Evolutionary conservation across 1,140 invertebrate genomes (phyloP).

Genomic region (Hormaphis cornu): DNA sequence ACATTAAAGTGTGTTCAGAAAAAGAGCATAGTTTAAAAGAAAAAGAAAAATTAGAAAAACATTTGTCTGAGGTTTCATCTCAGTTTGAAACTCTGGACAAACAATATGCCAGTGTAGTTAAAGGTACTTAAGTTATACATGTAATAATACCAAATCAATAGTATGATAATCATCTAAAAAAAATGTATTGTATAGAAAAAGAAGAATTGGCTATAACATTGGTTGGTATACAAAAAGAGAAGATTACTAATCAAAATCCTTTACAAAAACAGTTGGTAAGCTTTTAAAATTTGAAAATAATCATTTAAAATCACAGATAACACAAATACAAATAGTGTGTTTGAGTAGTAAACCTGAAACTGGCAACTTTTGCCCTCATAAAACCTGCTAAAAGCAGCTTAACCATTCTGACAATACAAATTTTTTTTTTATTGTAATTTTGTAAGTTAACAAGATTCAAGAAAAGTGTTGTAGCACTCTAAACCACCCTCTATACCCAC

Average conservation of each 20-base stretch:
- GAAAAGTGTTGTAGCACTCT: no score
- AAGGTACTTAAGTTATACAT: background rate
- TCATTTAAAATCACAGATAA: no score
- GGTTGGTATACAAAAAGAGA: slow-evolving; percentile 7
- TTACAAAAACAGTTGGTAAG: slow-evolving; percentile 2
- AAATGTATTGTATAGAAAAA: slow-evolving; percentile 7
- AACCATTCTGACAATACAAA: no score
- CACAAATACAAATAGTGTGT: no score
- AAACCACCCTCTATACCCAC: no score
- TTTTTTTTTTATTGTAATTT: no score
- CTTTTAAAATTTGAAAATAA: background rate
- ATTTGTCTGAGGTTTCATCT: background rate
- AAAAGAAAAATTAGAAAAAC: slow-evolving; percentile 19
- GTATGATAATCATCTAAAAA: background rate
- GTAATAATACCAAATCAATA: background rate
- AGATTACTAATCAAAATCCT: background rate
- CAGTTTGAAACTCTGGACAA: slow-evolving; percentile 17
- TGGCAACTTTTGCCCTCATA: no score
- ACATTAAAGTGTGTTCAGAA: slow-evolving; percentile 25
- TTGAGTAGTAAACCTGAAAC: no score
- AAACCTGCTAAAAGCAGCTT: no score
- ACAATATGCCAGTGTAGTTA: background rate
- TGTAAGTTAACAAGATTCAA: no score
- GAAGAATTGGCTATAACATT: slow-evolving; percentile 14
- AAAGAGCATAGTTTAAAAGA: slow-evolving; percentile 21